Conservation (phyloP, 2,797 vertebrate genomes). For the Parotocinclus haroldoi region DNA sequence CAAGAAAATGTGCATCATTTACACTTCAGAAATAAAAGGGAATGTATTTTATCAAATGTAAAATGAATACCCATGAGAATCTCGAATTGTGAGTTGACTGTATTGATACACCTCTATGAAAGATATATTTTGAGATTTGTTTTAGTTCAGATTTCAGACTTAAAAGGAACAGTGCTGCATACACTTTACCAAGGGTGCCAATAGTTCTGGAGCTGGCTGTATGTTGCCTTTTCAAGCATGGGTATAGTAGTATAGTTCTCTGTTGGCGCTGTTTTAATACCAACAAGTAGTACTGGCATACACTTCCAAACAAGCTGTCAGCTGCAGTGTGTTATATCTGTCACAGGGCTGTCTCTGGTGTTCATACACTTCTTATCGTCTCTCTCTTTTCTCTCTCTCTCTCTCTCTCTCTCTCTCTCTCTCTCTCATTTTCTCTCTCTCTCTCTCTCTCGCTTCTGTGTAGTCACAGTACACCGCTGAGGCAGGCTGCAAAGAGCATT, state of each 20-base stretch:
- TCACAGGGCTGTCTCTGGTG: constrained; percentile 35
- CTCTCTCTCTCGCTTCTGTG: constrained; percentile 31
- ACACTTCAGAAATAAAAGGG: too few relatives aligned
- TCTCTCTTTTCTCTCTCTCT: constrained; percentile 34
- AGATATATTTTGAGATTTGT: too few relatives aligned
- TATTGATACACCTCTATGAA: too few relatives aligned
- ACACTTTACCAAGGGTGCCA: too few relatives aligned
- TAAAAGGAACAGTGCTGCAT: too few relatives aligned
- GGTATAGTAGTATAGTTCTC: neutral
- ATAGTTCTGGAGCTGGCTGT: too few relatives aligned
- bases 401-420: constrained; percentile 24
- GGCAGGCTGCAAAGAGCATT: constrained; percentile 58
- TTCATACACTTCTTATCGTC: constrained; percentile 11
- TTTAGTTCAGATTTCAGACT: too few relatives aligned
- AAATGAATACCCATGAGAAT: too few relatives aligned
- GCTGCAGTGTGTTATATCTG: constrained; percentile 52
- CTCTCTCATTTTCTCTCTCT: constrained; percentile 42
- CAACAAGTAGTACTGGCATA: constrained; percentile 29
- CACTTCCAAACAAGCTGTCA: constrained; percentile 53
- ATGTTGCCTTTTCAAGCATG: too few relatives aligned
- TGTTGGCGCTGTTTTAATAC: constrained; percentile 16
- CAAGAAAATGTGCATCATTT: too few relatives aligned
- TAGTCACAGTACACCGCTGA: constrained; percentile 43
- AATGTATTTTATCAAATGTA: too few relatives aligned
- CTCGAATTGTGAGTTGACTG: too few relatives aligned